Base-by-base conservation (phyloP, 2,797 vertebrate species). In the Epinephelus awoara region DNA sequence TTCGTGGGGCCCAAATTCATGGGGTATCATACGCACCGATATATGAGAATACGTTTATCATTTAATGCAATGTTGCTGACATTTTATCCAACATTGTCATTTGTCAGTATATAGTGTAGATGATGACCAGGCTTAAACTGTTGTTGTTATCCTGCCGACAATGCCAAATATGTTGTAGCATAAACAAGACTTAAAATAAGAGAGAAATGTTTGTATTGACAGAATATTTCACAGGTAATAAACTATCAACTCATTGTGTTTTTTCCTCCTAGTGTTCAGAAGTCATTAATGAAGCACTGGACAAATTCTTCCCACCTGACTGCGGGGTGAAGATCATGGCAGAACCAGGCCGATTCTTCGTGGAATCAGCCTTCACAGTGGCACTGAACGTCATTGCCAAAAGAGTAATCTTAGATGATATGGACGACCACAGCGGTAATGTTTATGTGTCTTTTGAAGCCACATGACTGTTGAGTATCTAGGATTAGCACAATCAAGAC, bases 351-450 rank as follows among this genome's bases (percentile, higher is more conserved):
- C 93, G 96, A 2, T 97, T 93, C 77, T 97, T 93, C 0, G 94
- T 96, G 87, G 92, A 94, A 49, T 94, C 95, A 0, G 93, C 95
- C 68, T 96, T 96, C 91, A 95, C 95, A 12, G 77, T 97, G 3
- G 95, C 94, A 0, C 85, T 93, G 68, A 96, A 90, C 57, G n/a
- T 97, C 79, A 77, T 93, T 0, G 91, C 92, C 82, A 93, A 91
- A 91, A 93, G 89, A 59, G 95, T 95, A 34, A 66, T 91, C 49
- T 27, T 8, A 1, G 21, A 69, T 4, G 56, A 61, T 12, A 7
- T 6, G 15, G 21, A 65, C 2, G 29, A 72, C 59, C 2, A 54
- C 0, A 47, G 9, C 3, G 19, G 71, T 77, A 62, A 70, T 67
- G 38, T 23, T 15, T 34, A n/a, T 4, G 23, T 61, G 6, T n/a